Evolutionary conservation across 2,113 vertebrate species (phyloP).

Genomic region (Haemorhous mexicanus): DNA sequence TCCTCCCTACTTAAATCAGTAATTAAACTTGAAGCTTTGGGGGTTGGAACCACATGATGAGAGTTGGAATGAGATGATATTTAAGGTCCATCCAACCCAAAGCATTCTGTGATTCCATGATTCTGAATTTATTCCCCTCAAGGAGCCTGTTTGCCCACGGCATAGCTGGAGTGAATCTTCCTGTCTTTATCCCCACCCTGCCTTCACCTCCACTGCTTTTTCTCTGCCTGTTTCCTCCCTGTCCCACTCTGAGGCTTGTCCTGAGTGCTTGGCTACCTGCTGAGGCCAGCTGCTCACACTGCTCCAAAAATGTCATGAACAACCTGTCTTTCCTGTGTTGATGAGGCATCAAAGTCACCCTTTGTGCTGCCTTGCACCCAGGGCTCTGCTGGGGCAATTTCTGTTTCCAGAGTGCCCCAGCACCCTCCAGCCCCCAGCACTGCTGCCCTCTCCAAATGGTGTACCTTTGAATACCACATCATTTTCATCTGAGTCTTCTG

Average conservation of each 20-base stretch:
- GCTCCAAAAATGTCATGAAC: neutral
- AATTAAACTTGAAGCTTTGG: neutral
- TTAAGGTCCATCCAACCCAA: neutral
- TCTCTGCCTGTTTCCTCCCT: neutral
- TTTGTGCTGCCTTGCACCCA: neutral
- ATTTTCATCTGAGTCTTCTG: neutral
- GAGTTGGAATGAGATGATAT: neutral
- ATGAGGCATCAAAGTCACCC: neutral
- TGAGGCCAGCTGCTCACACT: neutral
- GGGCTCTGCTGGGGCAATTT: neutral
- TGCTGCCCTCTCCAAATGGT: fast-evolving
- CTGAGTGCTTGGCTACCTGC: neutral
- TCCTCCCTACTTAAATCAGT: neutral
- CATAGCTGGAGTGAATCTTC: neutral
- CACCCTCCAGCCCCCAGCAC: neutral
- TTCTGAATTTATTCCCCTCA: neutral
- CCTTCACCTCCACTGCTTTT: neutral
- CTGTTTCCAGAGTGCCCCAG: neutral
- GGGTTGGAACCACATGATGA: neutral
- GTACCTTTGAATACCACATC: neutral
- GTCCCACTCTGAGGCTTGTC: fast-evolving
- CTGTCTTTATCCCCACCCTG: neutral
- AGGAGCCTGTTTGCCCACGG: neutral
- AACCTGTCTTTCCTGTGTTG: neutral
- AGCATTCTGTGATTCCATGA: neutral